These are phyloP conservation scores for Willisornis vidua DNA, from an alignment of 2,113 vertebrate genomes.

Conservation along the genomic window DNA sequence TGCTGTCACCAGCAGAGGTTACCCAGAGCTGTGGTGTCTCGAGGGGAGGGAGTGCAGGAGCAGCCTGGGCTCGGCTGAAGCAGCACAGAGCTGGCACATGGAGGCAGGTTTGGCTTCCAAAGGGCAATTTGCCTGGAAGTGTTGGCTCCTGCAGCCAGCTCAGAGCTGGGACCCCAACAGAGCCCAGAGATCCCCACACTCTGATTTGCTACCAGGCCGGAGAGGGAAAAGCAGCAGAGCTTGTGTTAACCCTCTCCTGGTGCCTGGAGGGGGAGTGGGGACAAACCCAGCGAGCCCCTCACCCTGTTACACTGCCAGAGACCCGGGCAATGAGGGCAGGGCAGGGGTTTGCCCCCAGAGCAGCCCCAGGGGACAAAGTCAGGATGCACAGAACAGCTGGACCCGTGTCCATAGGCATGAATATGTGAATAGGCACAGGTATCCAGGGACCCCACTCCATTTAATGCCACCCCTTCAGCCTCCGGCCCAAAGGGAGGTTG, in stretches of 20 bases:
- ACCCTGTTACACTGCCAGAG: neutral
- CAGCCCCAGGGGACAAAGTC: neutral
- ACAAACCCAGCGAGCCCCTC: rapidly evolving
- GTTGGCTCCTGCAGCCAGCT: neutral
- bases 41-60: neutral
- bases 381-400: neutral
- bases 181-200: neutral
- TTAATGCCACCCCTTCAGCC: neutral
- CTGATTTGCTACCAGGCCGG: constrained; percentile 35
- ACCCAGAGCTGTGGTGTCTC: neutral
- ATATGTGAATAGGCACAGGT: no score
- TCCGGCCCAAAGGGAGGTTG: neutral
- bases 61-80: neutral
- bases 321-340: neutral
- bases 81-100: neutral
- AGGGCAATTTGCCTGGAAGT: constrained; percentile 1
- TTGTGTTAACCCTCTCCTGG: neutral
- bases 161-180: neutral
- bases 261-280: neutral
- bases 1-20: neutral
- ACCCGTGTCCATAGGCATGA: no score
- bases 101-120: neutral
- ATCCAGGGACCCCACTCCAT: rapidly evolving
- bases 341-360: neutral
- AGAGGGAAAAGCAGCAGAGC: neutral